Percentiles rank a stretch among this genome's conserved stretches.
phyloP scores from a whole-genome alignment of 2,113 vertebrate genomes.

The Nansenia antarctica region DNA sequence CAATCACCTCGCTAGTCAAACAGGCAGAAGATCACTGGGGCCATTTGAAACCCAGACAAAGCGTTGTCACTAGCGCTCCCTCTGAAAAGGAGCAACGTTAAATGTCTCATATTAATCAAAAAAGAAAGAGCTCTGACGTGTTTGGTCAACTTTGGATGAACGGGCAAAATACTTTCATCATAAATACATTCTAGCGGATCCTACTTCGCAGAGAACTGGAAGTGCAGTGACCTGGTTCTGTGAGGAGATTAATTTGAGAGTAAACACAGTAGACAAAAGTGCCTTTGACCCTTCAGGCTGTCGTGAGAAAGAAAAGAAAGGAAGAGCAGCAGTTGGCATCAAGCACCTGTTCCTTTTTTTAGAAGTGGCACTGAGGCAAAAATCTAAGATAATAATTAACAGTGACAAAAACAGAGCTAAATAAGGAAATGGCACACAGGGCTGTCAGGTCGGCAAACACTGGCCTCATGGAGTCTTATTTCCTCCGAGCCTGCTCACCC shows the following conservation, averaged over 20 bases:
- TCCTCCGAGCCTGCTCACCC: slow-evolving; percentile 2
- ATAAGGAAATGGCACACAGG: slow-evolving; percentile 42
- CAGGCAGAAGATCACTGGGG: neutral
- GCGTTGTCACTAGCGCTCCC: neutral
- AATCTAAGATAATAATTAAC: slow-evolving; percentile 50
- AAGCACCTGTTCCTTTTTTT: slow-evolving; percentile 7
- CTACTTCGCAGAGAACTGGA: slow-evolving; percentile 14
- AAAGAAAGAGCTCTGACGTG: too few species aligned
- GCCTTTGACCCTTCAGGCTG: slow-evolving; percentile 25
- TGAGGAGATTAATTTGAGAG: slow-evolving; percentile 38
- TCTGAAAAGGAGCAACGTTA: neutral
- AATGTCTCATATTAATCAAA: too few species aligned
- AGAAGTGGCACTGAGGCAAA: slow-evolving; percentile 26
- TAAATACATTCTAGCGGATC: too few species aligned
- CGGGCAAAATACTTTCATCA: neutral
- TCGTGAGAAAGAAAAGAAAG: slow-evolving; percentile 21
- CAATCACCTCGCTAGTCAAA: neutral
- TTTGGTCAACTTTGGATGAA: too few species aligned
- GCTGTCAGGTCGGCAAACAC: slow-evolving; percentile 43
- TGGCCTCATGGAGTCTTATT: slow-evolving; percentile 14
- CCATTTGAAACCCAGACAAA: neutral
- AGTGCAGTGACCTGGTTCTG: slow-evolving; percentile 35
- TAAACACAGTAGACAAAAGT: slow-evolving; percentile 39
- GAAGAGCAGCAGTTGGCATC: slow-evolving; percentile 26
- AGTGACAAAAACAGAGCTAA: slow-evolving; percentile 67